These are phyloP conservation scores for Simalia tracyae DNA, from an alignment of 2,797 vertebrate species.

Conservation along the genomic window DNA sequence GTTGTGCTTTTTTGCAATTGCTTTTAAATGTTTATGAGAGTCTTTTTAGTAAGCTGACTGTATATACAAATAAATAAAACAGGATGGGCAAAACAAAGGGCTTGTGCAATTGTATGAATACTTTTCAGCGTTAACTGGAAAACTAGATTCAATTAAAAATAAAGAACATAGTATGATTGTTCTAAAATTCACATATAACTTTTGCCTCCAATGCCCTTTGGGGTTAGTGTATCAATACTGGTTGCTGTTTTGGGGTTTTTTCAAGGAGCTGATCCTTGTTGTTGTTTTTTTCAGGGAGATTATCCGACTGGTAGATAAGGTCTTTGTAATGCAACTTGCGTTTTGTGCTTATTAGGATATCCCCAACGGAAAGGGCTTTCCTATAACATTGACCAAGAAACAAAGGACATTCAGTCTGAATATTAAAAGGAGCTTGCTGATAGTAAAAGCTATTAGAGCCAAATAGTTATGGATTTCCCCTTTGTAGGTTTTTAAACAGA, in stretches of 20 bases:
- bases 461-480: background rate
- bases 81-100: background rate
- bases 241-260: background rate
- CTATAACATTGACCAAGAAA: background rate
- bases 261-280: background rate
- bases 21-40: background rate
- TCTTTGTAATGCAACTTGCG: background rate
- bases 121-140: background rate
- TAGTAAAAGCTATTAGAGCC: background rate
- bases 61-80: background rate
- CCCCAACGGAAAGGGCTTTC: background rate
- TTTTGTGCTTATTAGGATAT: background rate
- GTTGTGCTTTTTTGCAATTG: background rate
- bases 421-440: background rate
- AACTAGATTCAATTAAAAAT: background rate
- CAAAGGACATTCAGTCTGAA: background rate
- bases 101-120: background rate
- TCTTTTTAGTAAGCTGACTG: background rate
- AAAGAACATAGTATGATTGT: background rate
- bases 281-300: background rate
- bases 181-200: background rate
- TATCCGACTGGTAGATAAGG: background rate
- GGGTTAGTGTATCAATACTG: background rate
- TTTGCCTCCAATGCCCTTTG: background rate
- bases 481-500: background rate